These are phyloP conservation scores for Theonella swinhoei DNA, from an alignment of 37 sponge, comb jelly and placozoan genomes.

Conservation along the genomic window DNA sequence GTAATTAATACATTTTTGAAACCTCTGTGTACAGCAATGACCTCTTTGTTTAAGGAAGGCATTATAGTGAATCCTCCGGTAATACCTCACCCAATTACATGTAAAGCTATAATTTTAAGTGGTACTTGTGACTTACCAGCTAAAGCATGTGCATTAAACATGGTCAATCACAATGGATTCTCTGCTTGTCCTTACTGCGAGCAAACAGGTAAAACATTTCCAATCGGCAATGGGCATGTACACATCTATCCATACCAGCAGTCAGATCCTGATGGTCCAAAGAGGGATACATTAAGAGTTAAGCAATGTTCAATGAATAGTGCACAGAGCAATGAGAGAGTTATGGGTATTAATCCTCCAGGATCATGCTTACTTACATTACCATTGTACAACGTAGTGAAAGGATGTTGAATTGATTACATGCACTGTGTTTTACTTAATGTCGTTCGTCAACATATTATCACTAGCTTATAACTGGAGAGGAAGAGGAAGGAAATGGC, in stretches of 20 bases:
- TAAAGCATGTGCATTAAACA: conserved; percentile 8
- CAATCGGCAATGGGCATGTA: not conserved
- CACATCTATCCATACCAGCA: conserved; percentile 23
- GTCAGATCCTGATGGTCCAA: conserved; percentile 4
- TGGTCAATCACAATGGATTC: conserved; percentile 16
- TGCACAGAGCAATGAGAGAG: not conserved
- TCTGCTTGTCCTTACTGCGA: conserved; percentile 14
- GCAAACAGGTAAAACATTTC: conserved; percentile 8
- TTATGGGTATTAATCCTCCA: not conserved
- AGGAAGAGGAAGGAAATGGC: no score
- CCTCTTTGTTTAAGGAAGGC: not conserved
- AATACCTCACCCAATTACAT: not conserved
- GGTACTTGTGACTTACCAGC: conserved; percentile 47
- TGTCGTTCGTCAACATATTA: no score
- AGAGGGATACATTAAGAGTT: not conserved
- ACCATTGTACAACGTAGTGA: not conserved
- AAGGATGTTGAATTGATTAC: not conserved
- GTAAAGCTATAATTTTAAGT: not conserved
- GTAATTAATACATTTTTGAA: conserved; percentile 10
- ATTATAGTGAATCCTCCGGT: not conserved
- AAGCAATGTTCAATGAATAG: not conserved
- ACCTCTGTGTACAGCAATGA: not conserved
- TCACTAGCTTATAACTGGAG: no score
- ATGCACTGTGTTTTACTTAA: no score
- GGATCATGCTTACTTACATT: not conserved